Conservation (phyloP, 1,140 invertebrate genomes). For the Leucophenga varia region DNA sequence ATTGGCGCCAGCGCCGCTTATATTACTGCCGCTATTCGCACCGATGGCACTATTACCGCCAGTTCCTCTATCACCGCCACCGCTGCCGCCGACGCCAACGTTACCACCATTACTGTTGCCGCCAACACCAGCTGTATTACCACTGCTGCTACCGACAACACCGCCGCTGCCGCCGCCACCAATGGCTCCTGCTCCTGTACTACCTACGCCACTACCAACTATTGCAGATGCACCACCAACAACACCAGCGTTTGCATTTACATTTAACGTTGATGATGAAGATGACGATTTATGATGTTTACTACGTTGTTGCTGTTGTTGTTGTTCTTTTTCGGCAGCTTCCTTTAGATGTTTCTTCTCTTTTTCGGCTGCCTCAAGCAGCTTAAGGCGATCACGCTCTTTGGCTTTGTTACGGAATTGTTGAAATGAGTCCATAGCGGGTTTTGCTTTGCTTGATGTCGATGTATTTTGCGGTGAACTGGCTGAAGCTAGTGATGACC, state of each 20-base stretch:
- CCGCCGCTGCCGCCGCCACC: slow-evolving; percentile 2
- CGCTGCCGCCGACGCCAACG: slow-evolving; percentile 8
- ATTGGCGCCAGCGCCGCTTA: slow-evolving; percentile 15
- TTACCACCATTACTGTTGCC: slow-evolving; percentile 5
- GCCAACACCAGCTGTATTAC: not conserved
- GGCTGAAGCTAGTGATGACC: slow-evolving; percentile 86
- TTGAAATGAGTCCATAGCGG: slow-evolving; percentile 71
- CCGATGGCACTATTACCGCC: slow-evolving; percentile 38
- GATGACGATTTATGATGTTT: slow-evolving; percentile 64
- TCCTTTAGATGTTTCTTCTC: slow-evolving; percentile 81
- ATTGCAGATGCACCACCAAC: slow-evolving; percentile 17
- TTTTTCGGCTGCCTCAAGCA: slow-evolving; percentile 79
- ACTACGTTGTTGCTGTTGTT: slow-evolving; percentile 38
- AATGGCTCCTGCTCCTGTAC: slow-evolving; percentile 10
- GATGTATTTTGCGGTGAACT: slow-evolving; percentile 69
- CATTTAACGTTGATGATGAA: slow-evolving; percentile 26
- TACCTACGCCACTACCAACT: slow-evolving; percentile 18
- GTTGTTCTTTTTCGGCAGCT: slow-evolving; percentile 64
- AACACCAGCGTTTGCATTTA: not conserved
- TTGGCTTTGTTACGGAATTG: slow-evolving; percentile 93
- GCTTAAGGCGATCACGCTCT: slow-evolving; percentile 89
- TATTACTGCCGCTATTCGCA: slow-evolving; percentile 14
- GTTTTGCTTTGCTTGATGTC: slow-evolving; percentile 63
- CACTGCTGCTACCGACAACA: slow-evolving; percentile 17
- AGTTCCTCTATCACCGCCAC: slow-evolving; percentile 15